Evolutionary conservation across 1,140 invertebrate species (phyloP).

Genomic region (Temnothorax curvispinosus): DNA sequence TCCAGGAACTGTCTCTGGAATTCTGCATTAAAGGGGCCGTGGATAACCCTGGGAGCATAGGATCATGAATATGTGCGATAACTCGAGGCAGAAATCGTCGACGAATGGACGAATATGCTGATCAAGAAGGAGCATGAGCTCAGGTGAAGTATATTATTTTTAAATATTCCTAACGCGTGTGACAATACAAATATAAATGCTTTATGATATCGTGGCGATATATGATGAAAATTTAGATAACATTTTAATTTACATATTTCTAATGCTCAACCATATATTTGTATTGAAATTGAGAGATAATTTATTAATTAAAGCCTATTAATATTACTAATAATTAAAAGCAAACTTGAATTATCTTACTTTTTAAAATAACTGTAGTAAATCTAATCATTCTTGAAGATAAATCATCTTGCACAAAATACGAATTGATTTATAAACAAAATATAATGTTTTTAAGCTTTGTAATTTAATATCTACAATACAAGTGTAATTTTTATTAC

Average conservation of each 20-base stretch:
- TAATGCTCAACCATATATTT: neutral
- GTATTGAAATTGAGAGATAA: neutral
- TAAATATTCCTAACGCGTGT: neutral
- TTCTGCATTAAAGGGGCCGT: conserved; percentile 89
- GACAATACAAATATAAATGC: neutral
- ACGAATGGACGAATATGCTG: conserved; percentile 88
- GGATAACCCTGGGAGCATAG: conserved; percentile 92
- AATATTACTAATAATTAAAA: too few relatives aligned
- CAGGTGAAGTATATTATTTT: conserved; percentile 48
- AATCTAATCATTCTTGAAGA: neutral
- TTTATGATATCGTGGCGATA: neutral
- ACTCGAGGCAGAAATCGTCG: conserved; percentile 88
- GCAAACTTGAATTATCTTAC: neutral
- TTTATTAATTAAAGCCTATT: neutral
- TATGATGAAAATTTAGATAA: neutral
- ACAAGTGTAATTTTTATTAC: neutral
- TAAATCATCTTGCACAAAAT: neutral
- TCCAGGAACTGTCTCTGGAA: conserved; percentile 89
- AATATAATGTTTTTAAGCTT: neutral
- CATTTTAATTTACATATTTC: neutral
- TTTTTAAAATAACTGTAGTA: neutral
- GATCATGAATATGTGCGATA: conserved; percentile 93
- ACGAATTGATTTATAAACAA: neutral
- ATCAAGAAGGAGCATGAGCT: conserved; percentile 83
- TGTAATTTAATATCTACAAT: neutral